A percentile compares a stretch with the other conserved stretches of the same genome.
Evolutionary conservation across 2,113 vertebrate species (phyloP).

Genomic region (Bungarus multicinctus): DNA sequence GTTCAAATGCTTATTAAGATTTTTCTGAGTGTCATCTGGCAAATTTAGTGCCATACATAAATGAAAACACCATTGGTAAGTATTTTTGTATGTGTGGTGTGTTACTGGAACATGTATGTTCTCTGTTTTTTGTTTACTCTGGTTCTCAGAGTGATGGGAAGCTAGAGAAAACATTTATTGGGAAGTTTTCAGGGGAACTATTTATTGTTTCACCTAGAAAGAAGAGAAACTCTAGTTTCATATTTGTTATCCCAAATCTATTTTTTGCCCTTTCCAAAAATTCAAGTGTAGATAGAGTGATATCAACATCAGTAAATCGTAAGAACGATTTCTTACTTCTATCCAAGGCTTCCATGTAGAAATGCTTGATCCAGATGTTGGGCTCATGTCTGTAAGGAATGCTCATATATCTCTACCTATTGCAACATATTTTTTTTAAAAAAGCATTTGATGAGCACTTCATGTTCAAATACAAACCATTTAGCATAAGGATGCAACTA

Average conservation of each 20-base stretch:
- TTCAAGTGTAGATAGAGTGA: not conserved
- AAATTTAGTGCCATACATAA: conserved; percentile 67
- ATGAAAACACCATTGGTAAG: conserved; percentile 60
- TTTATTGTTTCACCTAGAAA: not conserved
- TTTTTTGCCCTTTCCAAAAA: not conserved
- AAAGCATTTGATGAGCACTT: not conserved
- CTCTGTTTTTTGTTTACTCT: not conserved
- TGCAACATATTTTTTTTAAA: not conserved
- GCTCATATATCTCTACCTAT: not conserved
- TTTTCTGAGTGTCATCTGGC: conserved; percentile 67
- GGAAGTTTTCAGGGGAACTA: not conserved
- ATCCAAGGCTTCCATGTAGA: not conserved
- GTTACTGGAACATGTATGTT: not conserved
- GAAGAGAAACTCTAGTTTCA: not conserved
- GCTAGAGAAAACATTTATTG: not conserved
- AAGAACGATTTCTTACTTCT: not conserved
- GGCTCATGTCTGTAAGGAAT: not conserved
- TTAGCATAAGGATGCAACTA: conserved; percentile 2
- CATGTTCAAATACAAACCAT: not conserved
- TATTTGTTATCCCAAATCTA: not conserved
- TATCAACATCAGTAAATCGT: not conserved
- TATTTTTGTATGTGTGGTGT: not conserved
- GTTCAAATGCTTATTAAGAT: conserved; percentile 58
- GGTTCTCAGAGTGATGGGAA: not conserved
- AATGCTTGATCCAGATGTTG: not conserved